Evolutionary conservation across 2,113 vertebrate species (phyloP).

Genomic region (Xenopus laevis): DNA sequence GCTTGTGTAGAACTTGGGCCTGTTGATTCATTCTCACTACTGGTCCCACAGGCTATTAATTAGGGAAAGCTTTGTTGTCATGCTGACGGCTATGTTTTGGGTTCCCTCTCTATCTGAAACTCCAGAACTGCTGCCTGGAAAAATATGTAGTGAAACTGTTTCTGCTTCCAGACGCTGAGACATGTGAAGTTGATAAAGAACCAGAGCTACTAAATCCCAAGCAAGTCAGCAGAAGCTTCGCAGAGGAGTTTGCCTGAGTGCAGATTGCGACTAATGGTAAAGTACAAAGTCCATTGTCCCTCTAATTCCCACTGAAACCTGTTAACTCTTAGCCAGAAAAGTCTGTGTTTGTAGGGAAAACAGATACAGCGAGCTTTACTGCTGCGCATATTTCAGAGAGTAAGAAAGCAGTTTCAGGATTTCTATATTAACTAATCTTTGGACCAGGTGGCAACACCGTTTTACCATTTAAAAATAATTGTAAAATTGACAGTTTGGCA

Average conservation of each 20-base stretch:
- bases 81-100: background rate
- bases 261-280: slow-evolving; percentile 57
- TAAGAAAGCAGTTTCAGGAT: too few relatives aligned
- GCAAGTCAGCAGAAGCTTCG: slow-evolving; percentile 46
- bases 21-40: slow-evolving; percentile 8
- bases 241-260: slow-evolving; percentile 53
- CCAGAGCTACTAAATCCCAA: slow-evolving; percentile 40
- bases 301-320: background rate
- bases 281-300: slow-evolving; percentile 42
- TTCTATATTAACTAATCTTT: too few relatives aligned
- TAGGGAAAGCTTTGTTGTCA: slow-evolving; percentile 55
- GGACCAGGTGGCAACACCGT: too few relatives aligned
- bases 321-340: too few relatives aligned
- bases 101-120: slow-evolving; percentile 18
- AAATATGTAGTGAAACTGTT: slow-evolving; percentile 39
- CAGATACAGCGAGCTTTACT: too few relatives aligned
- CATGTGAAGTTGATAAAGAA: slow-evolving; percentile 53
- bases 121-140: slow-evolving; percentile 27
- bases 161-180: slow-evolving; percentile 55
- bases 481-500: too few relatives aligned
- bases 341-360: too few relatives aligned
- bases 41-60: slow-evolving; percentile 54
- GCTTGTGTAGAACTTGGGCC: too few relatives aligned
- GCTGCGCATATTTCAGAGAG: too few relatives aligned
- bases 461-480: too few relatives aligned